Base-by-base conservation (phyloP, 2,797 vertebrate species). In the Lithobates sylvaticus region DNA sequence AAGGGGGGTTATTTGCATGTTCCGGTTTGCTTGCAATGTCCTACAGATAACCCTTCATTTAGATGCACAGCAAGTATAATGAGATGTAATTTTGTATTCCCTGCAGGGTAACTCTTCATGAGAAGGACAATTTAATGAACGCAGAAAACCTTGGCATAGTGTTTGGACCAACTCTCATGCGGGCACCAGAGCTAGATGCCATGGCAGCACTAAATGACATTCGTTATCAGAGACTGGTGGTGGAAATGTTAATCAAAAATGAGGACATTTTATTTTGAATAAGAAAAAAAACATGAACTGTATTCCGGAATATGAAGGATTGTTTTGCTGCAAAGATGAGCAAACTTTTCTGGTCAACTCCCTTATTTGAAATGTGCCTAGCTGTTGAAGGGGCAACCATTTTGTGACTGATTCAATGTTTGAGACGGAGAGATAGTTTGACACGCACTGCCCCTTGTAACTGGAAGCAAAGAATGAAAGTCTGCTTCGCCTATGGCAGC, bases 181-280 rank as follows among this genome's bases (percentile, higher is more conserved):
- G 97, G 0, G 96, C 96, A 0, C 97, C 98, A 0, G 93, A 98
- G 91, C 94, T 96, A 83, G 98, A 99, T 2, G 97, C 97, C 27
- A 97, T 99, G 93, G 97, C 97, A 0, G 97, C 97, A 0, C 91
- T 99, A 90, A 99, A 99, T 1, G 98, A 99, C 92, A 97, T 99
- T 92, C 97, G 98, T 88, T 97, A 98, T 92, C 98, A 99, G 94
- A 97, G 98, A 92, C 98, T 98, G 91, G 98, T 99, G 95, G 98
- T 99, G 92, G 98, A 99, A 94, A 94, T 95, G 91, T 97, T 99
- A 90, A 99, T 99, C 92, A 99, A 99, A 92, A 98, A 99, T 2
- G 98, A 97, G 93, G 97, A 99, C 84, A 95, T 96, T 94, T 96
- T 99, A 93, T 99, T 99, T 95, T 99, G 92, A 94, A 91, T 86